Base-by-base conservation (phyloP, 2,797 vertebrate genomes). In the Botia kubotai region DNA sequence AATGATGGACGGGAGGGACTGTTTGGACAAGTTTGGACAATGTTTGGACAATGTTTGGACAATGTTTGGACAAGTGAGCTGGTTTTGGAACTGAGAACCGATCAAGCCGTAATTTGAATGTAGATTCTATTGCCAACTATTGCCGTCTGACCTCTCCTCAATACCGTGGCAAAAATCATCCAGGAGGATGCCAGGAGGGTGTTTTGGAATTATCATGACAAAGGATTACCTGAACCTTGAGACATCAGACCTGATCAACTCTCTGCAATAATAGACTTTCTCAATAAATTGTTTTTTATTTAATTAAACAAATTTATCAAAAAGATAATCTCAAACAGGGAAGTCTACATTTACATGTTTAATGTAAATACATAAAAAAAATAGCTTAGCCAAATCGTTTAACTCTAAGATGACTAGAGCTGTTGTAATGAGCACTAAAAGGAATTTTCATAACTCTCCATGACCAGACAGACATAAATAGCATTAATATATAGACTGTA, bases 221-320 rank as follows among this genome's bases (percentile, higher is more conserved):
- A 46, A 46, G 43, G 43, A 46, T 46, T 46, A 11, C 43, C 43
- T 46, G 43, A 33, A 33, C 33, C 7, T 63, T 68, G 43, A 80
- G 16, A 46, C 57, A 5, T 57, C 10, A 81, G 75, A 83, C 76
- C 58, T 0, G 43, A 26, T 60, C 75, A 23, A 52, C 71, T 57
- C 43, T 46, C 66, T 80, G 85, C 83, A 86, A 84, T 84, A 84
- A 86, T 8, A 46, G 43, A 46, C 43, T 46, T 46, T 46, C 10
- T 11, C 43, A 46, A 46, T 46, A 52, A 46, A 70, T 46, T 46
- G 1, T 46, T 46, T 39, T 46, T 46, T 11, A 46, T 46, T 46
- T 46, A 1, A 46, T 46, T 11, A 11, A 46, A 39, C 36, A 6
- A 39, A 6, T 46, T 46, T 2, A 46, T 46, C 43, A 46, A 46